Percentiles rank a stretch among this genome's conserved stretches.
phyloP scores from a whole-genome alignment of 2,797 vertebrate genomes.

The Molossus molossus region DNA sequence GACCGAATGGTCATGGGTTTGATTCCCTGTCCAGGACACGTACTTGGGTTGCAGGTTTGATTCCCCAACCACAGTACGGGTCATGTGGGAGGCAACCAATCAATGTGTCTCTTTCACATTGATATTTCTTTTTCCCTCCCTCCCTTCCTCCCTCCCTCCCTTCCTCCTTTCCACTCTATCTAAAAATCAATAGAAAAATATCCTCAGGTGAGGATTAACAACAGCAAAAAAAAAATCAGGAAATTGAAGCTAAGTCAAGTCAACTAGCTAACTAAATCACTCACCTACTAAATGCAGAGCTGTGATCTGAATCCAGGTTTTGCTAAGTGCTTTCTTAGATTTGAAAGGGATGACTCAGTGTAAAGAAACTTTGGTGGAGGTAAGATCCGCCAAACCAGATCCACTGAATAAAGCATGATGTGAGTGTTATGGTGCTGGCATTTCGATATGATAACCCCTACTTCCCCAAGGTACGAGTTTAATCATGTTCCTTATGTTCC shows the following conservation, averaged over 20 bases:
- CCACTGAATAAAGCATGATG: not conserved
- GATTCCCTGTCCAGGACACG: too few species aligned
- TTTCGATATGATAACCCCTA: not conserved
- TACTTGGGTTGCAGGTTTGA: too few species aligned
- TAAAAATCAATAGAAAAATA: too few species aligned
- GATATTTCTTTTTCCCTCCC: too few species aligned
- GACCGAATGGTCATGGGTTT: too few species aligned
- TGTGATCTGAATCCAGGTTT: slow-evolving; percentile 26
- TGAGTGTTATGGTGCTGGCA: not conserved
- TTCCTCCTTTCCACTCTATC: too few species aligned
- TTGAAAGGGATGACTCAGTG: not conserved
- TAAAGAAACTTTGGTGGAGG: slow-evolving; percentile 6
- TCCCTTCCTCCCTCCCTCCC: too few species aligned
- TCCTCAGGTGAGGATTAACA: too few species aligned
- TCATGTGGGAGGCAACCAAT: too few species aligned
- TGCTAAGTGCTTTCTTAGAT: slow-evolving; percentile 30
- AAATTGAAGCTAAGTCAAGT: slow-evolving; percentile 28
- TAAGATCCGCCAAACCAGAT: not conserved
- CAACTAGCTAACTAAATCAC: slow-evolving; percentile 16
- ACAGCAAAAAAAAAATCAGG: too few species aligned
- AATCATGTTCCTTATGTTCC: not conserved
- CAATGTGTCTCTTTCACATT: too few species aligned
- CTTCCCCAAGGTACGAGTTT: slow-evolving; percentile 2
- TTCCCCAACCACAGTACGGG: too few species aligned
- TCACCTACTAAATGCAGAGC: slow-evolving; percentile 23